Percentiles rank a stretch among this genome's conserved stretches.
Conservation (phyloP, 2,888 invertebrate species). For the Heliothis peltigera region DNA sequence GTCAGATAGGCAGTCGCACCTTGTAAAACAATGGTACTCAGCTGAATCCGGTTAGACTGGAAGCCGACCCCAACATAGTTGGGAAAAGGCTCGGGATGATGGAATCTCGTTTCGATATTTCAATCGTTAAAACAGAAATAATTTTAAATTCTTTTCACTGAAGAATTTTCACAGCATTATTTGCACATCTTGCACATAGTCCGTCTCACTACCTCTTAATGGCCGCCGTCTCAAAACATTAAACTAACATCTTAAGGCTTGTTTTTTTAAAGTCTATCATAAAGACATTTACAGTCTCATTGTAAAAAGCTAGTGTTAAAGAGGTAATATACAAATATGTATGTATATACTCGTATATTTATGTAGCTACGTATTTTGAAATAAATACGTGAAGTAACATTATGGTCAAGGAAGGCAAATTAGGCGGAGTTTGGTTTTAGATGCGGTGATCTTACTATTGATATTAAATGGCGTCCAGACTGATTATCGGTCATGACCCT, state of each 20-base stretch:
- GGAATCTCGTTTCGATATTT: too few species aligned
- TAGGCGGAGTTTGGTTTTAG: conserved; percentile 30
- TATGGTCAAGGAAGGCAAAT: conserved; percentile 55
- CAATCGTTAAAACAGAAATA: background rate
- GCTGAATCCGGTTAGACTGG: too few species aligned
- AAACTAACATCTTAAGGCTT: conserved; percentile 62
- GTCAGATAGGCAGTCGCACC: too few species aligned
- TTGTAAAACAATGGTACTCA: too few species aligned
- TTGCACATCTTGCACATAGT: conserved; percentile 26
- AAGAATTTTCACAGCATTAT: conserved; percentile 4
- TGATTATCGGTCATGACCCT: too few species aligned
- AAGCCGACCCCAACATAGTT: too few species aligned
- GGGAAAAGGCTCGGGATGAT: too few species aligned
- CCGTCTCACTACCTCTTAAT: conserved; percentile 45
- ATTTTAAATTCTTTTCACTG: background rate
- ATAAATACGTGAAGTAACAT: conserved; percentile 78
- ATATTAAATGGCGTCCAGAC: too few species aligned
- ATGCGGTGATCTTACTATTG: conserved; percentile 56
- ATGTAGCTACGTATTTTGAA: conserved; percentile 73
- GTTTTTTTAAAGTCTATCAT: conserved; percentile 71
- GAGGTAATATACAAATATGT: conserved; percentile 76
- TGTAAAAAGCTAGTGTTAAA: conserved; percentile 67
- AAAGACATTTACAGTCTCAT: conserved; percentile 71
- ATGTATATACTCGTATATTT: conserved; percentile 58
- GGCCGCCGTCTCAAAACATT: conserved; percentile 40